Evolutionary conservation across 1,140 invertebrate genomes (phyloP).

Genomic region (Scylla paramamosain): DNA sequence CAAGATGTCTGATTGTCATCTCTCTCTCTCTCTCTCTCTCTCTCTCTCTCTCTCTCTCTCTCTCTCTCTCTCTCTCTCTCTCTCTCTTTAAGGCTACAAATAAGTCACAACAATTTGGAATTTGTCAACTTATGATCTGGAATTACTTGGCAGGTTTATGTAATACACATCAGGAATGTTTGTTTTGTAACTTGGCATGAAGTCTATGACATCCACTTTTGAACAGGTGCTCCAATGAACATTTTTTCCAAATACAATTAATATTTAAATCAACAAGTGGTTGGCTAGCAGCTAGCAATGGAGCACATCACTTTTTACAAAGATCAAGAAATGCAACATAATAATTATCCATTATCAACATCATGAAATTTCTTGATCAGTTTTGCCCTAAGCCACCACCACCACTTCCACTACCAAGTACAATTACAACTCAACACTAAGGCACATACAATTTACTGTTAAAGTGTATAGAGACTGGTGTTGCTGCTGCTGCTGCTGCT

Average conservation of each 20-base stretch:
- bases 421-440: not conserved
- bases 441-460: not conserved
- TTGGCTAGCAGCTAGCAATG: not conserved
- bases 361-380: not conserved
- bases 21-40: not conserved
- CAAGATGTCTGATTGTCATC: not conserved
- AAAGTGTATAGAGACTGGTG: not conserved
- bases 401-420: not conserved
- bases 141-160: constrained; percentile 10
- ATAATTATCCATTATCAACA: not conserved
- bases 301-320: not conserved
- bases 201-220: not conserved
- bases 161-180: not conserved
- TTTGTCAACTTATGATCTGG: not conserved
- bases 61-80: not conserved
- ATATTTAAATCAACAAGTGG: not conserved
- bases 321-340: not conserved
- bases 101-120: not conserved
- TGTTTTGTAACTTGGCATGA: not conserved
- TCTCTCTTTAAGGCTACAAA: not conserved
- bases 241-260: not conserved
- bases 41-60: not conserved
- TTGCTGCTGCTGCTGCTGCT: not conserved
- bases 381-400: not conserved
- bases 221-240: not conserved